Evolutionary conservation across 2,113 vertebrate species (phyloP).

Genomic region (Esox niger): DNA sequence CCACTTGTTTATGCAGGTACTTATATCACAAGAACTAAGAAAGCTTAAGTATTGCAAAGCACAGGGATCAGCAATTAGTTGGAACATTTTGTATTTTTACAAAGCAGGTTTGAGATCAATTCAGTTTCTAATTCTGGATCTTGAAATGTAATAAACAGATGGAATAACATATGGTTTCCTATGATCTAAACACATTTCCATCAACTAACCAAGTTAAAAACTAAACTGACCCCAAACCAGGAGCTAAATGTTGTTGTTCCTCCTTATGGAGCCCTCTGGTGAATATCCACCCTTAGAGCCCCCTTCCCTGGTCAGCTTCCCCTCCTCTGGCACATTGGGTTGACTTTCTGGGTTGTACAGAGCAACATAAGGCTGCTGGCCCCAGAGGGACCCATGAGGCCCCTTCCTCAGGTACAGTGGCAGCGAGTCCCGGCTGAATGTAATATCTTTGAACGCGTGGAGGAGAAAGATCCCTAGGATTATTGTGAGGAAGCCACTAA

Average conservation of each 20-base stretch:
- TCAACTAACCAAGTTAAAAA: too few relatives aligned
- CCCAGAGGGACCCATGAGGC: conserved; percentile 33
- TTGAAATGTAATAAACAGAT: too few relatives aligned
- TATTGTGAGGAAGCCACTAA: conserved; percentile 82
- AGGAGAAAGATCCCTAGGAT: conserved; percentile 80
- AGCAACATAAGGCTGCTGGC: conserved; percentile 52
- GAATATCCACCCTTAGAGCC: conserved; percentile 31
- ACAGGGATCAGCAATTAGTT: too few relatives aligned
- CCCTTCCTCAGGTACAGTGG: conserved; percentile 69
- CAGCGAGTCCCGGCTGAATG: conserved; percentile 70
- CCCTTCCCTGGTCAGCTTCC: conserved; percentile 33
- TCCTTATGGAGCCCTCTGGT: conserved; percentile 35
- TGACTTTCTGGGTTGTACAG: conserved; percentile 52
- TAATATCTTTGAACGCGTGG: conserved; percentile 76
- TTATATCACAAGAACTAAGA: too few relatives aligned
- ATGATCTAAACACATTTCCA: too few relatives aligned
- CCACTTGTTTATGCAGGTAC: too few relatives aligned
- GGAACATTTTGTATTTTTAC: too few relatives aligned
- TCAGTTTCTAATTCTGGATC: too few relatives aligned
- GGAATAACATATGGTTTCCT: background rate
- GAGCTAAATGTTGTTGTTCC: conserved; percentile 13
- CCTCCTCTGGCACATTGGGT: conserved; percentile 30
- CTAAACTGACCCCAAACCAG: background rate
- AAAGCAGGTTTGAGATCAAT: too few relatives aligned
- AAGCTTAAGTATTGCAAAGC: too few relatives aligned